Conservation (phyloP, 1,140 invertebrate species). For the Pararge aegeria region DNA sequence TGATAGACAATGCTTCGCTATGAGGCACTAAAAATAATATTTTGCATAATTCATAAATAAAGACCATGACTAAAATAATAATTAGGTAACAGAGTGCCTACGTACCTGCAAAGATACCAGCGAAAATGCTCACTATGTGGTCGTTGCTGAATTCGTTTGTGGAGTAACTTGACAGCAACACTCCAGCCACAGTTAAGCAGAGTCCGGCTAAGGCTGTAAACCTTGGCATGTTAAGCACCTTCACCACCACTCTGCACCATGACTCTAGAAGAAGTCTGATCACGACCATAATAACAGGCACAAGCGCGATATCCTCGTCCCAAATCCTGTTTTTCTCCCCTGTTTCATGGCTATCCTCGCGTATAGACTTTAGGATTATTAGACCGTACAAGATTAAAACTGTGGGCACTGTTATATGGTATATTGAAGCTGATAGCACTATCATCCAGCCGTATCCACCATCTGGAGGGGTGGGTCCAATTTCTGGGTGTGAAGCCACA, state of each 20-base stretch:
- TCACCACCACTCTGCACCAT: constrained; percentile 79
- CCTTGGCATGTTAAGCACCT: constrained; percentile 78
- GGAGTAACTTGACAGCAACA: constrained; percentile 70
- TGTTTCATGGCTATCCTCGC: constrained; percentile 63
- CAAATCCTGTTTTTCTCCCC: constrained; percentile 68
- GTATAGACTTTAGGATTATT: constrained; percentile 72
- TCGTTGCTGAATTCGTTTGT: constrained; percentile 60
- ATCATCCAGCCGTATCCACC: constrained; percentile 84
- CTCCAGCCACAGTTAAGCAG: constrained; percentile 72
- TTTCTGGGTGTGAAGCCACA: constrained; percentile 82
- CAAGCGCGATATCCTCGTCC: constrained; percentile 77
- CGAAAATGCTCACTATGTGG: constrained; percentile 70
- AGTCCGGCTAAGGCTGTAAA: constrained; percentile 75
- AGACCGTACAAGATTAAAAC: constrained; percentile 79
- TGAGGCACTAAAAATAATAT: neutral
- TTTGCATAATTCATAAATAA: neutral
- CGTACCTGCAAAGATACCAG: constrained; percentile 74
- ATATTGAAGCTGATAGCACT: constrained; percentile 80
- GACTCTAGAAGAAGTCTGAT: constrained; percentile 79
- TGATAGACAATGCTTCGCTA: neutral
- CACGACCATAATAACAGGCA: constrained; percentile 79
- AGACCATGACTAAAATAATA: constrained; percentile 2
- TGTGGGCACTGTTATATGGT: constrained; percentile 81
- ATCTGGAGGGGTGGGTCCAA: constrained; percentile 82
- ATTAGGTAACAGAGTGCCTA: neutral